Base-by-base conservation (phyloP, 2,797 vertebrate species). In the Pipistrellus kuhlii region DNA sequence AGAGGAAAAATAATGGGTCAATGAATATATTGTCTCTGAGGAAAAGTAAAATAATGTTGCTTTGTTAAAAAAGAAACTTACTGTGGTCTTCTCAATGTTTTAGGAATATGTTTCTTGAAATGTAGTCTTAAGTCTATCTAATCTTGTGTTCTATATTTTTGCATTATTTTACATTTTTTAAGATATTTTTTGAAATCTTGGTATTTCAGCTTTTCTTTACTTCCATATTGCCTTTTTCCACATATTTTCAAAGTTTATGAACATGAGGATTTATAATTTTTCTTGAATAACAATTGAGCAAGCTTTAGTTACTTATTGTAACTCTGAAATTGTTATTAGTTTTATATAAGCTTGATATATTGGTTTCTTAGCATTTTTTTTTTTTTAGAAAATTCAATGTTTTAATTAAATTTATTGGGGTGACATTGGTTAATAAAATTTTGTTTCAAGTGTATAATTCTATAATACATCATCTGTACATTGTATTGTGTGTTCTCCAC, bases 131-230 rank as follows among this genome's bases (percentile, higher is more conserved):
- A 72, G 6, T 66, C 51, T 59, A 91, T 8, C n/a, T 38, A 84
- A 89, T 78, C 89, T 92, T 76, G 44, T 75, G 38, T 80, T 71
- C 11, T 64, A 35, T 10, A 90, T 69, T 62, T 93, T 94, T 75
- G 11, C 44, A 57, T 32, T 53, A 64, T 55, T 92, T 94, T 23
- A 41, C 18, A 80, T 10, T 90, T 71, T 91, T 64, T 1, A 68
- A 57, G 20, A 32, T 62, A 41, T 62, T 64, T 53, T 51, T 30
- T 81, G 41, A n/a, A 82, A 68, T 59, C 51, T 1, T 66, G 5
- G 8, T 48, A 6, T 53, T 73, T 82, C 8, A 55, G 20, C 2
- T 57, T 71, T 85, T 73, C 8, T 68, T 92, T 41, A 64, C 25
- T 64, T 88, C 14, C 76, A 0, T 72, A 51, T 59, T 71, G 23